phyloP scores from a whole-genome alignment of 2,113 vertebrate species.

The Pygoscelis adeliae region DNA sequence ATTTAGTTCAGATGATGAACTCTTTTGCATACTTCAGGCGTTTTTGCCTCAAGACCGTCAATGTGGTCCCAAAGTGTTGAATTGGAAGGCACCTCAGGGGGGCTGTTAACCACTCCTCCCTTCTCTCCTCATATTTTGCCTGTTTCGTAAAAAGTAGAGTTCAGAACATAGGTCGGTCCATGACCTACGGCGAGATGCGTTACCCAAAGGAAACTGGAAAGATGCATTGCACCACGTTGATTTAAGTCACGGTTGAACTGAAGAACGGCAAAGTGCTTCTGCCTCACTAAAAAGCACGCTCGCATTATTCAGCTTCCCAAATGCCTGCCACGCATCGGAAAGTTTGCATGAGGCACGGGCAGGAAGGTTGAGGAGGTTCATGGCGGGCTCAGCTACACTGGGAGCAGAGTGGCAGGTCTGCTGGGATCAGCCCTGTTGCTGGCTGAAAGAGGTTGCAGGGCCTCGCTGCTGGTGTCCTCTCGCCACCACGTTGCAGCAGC shows the following conservation, averaged over 20 bases:
- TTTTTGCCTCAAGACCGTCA: background rate
- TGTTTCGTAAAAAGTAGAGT: background rate
- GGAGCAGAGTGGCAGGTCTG: background rate
- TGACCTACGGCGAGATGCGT: background rate
- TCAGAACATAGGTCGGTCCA: background rate
- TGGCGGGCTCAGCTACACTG: background rate
- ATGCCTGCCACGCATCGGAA: fast-evolving
- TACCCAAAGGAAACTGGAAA: background rate
- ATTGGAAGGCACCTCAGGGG: background rate
- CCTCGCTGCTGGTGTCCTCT: background rate
- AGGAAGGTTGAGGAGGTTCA: background rate
- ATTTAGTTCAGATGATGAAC: conserved; percentile 47
- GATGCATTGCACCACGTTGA: background rate
- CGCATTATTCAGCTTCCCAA: fast-evolving
- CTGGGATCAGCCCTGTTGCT: fast-evolving
- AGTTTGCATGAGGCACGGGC: fast-evolving
- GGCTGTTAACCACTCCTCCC: background rate
- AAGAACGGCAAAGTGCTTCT: background rate
- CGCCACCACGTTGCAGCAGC: fast-evolving
- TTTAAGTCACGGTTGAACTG: background rate
- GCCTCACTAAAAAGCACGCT: background rate
- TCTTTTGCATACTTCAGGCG: background rate
- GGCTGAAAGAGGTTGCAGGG: background rate
- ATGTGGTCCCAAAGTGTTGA: background rate
- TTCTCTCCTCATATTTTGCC: background rate